Base-by-base conservation (phyloP, 2,888 invertebrate genomes). In the Zonitis immaculata region DNA sequence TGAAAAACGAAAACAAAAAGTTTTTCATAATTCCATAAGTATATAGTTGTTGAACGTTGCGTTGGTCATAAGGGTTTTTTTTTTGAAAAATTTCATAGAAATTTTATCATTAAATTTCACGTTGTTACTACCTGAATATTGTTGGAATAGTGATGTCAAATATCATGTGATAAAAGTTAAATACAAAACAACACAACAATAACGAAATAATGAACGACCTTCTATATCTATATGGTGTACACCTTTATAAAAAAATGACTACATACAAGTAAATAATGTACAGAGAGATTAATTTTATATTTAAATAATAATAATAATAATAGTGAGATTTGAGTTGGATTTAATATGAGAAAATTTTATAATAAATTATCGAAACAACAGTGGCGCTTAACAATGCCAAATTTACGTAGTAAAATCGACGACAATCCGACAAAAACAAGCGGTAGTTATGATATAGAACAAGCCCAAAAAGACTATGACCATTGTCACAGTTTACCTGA, bases 301-400 rank as follows among this genome's bases (percentile, higher is more conserved):
- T n/a, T n/a, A n/a, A n/a, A n/a, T n/a, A n/a, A n/a, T n/a, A n/a
- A n/a, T n/a, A n/a, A n/a, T n/a, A n/a, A n/a, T n/a, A n/a, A n/a
- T n/a, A n/a, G n/a, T n/a, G n/a, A n/a, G n/a, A n/a, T n/a, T n/a
- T n/a, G n/a, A n/a, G n/a, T n/a, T n/a, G n/a, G n/a, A n/a, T n/a
- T n/a, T n/a, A n/a, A n/a, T 16, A 76, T 76, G 76, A 76, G 75
- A 66, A 76, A 75, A 61, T 71, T 76, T 59, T 74, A 71, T 56
- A 70, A 70, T 43, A 75, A 73, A 67, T 66, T 76, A 46, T 63
- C 66, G n/a, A 73, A 74, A 49, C 73, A 72, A 54, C 73, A 75
- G 57, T 75, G 76, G 75, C 65, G 76, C 18, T 66, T 75, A 9
- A 73, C 73, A 5, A 72, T 76, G 26, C 74, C 76, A 3, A 74